Conservation (phyloP, 2,113 vertebrate genomes). For the Thymallus thymallus region DNA sequence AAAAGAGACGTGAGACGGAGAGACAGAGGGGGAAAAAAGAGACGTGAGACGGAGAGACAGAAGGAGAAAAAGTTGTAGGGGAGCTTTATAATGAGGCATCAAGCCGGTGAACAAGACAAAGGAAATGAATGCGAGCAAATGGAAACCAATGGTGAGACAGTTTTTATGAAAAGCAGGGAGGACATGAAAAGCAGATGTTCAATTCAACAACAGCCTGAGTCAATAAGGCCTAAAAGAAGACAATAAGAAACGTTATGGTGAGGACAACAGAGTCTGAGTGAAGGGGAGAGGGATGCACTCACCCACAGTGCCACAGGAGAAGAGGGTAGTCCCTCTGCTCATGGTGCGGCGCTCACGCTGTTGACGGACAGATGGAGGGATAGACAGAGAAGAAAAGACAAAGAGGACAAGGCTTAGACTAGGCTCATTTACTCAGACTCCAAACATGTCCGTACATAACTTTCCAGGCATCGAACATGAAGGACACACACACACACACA, state of each 20-base stretch:
- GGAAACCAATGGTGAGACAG: too few relatives aligned
- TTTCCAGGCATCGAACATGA: background rate
- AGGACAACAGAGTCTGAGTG: slow-evolving; percentile 17
- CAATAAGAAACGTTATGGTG: background rate
- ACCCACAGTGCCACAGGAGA: slow-evolving; percentile 83
- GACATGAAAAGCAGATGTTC: too few relatives aligned
- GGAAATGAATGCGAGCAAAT: background rate
- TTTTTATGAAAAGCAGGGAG: too few relatives aligned
- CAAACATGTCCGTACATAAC: background rate
- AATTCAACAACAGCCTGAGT: too few relatives aligned
- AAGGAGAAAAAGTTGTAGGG: slow-evolving; percentile 10
- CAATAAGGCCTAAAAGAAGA: background rate
- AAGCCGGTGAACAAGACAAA: too few relatives aligned
- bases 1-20: too few relatives aligned
- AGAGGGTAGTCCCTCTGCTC: slow-evolving; percentile 90
- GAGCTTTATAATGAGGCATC: background rate
- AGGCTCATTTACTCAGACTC: background rate
- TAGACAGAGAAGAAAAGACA: background rate
- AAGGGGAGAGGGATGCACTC: slow-evolving; percentile 52
- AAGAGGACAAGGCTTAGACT: slow-evolving; percentile 18
- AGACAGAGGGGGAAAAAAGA: slow-evolving; percentile 44
- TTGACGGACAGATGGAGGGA: slow-evolving; percentile 62
- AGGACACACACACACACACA: background rate
- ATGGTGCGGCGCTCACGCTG: slow-evolving; percentile 88
- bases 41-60: slow-evolving; percentile 52